Conservation (phyloP, 2,113 vertebrate genomes). For the Anhinga anhinga region DNA sequence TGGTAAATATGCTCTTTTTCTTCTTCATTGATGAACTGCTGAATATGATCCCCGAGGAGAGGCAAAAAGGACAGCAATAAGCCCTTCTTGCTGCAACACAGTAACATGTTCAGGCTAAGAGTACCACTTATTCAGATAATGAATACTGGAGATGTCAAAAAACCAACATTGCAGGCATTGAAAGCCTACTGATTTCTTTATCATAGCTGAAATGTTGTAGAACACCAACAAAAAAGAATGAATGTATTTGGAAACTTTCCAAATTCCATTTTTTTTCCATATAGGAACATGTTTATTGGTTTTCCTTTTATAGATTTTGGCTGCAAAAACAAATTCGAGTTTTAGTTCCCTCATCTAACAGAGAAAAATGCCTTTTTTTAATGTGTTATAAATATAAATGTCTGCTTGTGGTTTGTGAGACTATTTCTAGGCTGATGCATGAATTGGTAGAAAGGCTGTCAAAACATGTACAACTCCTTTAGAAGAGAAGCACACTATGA, state of each 20-base stretch:
- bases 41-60: background rate
- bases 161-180: background rate
- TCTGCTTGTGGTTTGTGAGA: background rate
- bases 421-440: background rate
- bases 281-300: background rate
- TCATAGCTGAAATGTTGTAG: background rate
- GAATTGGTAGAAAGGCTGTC: conserved; percentile 19
- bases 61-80: background rate
- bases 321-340: conserved; percentile 1
- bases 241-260: conserved; percentile 5
- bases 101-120: background rate
- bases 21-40: background rate
- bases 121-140: background rate
- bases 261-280: background rate
- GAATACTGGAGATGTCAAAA: background rate
- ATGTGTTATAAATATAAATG: background rate
- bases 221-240: background rate
- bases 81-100: background rate
- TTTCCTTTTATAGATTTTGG: background rate
- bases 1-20: background rate
- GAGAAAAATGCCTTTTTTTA: background rate
- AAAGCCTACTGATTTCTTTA: conserved; percentile 31
- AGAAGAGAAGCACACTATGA: background rate
- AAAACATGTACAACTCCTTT: background rate
- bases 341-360: background rate